A percentile compares a stretch with the other conserved stretches of the same genome.
Evolutionary conservation across 2,797 vertebrate species (phyloP).

Genomic region (Cichlasoma orientale): DNA sequence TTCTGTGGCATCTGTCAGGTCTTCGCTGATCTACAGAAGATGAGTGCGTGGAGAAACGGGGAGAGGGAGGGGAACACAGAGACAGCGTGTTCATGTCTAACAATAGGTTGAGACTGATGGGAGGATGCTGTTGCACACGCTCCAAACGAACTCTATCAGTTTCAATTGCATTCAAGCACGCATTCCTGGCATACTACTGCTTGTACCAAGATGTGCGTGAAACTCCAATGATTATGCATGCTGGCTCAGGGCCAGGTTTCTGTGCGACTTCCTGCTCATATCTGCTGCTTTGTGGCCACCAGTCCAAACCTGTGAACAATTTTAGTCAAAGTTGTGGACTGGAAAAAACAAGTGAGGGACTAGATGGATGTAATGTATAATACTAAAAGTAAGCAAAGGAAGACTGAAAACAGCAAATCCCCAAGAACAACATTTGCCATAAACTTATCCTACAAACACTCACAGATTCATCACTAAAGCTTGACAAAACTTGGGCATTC

Average conservation of each 20-base stretch:
- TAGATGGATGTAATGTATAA: neutral
- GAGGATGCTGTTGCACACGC: constrained; percentile 53
- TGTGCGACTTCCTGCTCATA: constrained; percentile 50
- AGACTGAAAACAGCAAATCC: neutral
- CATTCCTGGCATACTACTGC: constrained; percentile 77
- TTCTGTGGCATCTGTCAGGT: neutral
- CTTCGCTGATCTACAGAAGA: constrained; percentile 8
- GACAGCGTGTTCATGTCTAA: constrained; percentile 45
- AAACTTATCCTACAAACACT: neutral
- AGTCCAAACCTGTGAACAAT: neutral
- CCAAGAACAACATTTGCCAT: neutral
- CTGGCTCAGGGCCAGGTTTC: constrained; percentile 79
- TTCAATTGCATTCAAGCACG: constrained; percentile 56
- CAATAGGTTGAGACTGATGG: constrained; percentile 60
- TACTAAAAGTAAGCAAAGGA: neutral
- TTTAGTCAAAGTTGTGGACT: neutral
- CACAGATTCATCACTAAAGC: neutral
- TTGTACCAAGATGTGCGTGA: constrained; percentile 50
- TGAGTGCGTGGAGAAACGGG: constrained; percentile 1
- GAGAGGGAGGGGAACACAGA: constrained; percentile 1
- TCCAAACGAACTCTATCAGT: constrained; percentile 52
- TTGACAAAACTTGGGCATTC: neutral
- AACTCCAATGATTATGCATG: constrained; percentile 61
- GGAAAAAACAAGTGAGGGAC: neutral
- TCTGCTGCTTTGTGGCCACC: constrained; percentile 18